Evolutionary conservation across 1,140 invertebrate species (phyloP), one percentile per base, ranked within the genome.

Genomic region (Asobara japonica): DNA sequence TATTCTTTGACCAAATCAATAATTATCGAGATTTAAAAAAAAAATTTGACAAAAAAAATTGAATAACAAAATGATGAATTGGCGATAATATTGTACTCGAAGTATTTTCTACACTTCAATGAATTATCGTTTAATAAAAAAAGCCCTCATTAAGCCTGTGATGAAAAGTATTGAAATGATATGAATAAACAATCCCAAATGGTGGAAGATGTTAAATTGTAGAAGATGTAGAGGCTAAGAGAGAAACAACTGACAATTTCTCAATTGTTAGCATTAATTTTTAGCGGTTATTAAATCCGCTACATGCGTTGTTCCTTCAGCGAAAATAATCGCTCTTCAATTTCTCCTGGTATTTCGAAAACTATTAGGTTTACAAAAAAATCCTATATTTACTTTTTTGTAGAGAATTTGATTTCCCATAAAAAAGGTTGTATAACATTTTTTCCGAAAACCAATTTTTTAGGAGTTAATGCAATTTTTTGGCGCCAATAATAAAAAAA

Each of bases 141-240:
- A 6, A 56, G 51, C 51, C 51, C 51, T 56, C 22, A 56, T 56
- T 45, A 45, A 56, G 51, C 51, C 51, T 56, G 51, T 56, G 51
- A 56, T 56, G 51, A 56, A 56, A 56, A 27, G 51, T 56, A 56
- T 25, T 56, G 51, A 56, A 56, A 56, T 13, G 51, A 56, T 56
- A 27, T 10, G 22, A 56, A 56, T 56, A 45, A 45, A 45, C 41
- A 45, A 45, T 45, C 41, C 41, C 41, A 45, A 45, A 45, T 45
- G 41, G 41, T 16, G 18, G 18, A 45, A 5, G 18, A n/a, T 45
- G 41, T 45, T 45, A 45, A 45, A 45, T 45, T 16, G 41, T 45
- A 45, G 41, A 16, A 45, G 18, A 2, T 16, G 7, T 45, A 45
- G 41, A n/a, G 41, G 41, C 41, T 45, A 45, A 45, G 41, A 16